Percentiles rank a stretch among this genome's conserved stretches.
phyloP scores from a whole-genome alignment of 2,888 invertebrate genomes.

The Ptilodon capucinus region DNA sequence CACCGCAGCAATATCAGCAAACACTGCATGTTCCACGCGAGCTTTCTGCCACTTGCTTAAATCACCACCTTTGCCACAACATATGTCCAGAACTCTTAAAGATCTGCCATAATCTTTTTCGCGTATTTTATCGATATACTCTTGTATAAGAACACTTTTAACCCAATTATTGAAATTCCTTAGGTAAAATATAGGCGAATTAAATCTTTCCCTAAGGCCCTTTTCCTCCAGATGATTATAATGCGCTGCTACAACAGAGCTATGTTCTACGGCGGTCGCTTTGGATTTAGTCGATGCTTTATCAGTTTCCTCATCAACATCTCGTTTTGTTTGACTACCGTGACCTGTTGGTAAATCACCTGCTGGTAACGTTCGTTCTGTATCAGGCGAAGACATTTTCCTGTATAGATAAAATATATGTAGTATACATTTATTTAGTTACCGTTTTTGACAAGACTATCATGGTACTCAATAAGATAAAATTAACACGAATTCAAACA shows the following conservation, averaged over 20 bases:
- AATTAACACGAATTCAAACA: too few relatives aligned
- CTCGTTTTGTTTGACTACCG: conserved; percentile 1
- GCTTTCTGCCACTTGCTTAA: conserved; percentile 97
- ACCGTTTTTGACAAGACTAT: too few relatives aligned
- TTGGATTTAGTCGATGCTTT: conserved; percentile 8
- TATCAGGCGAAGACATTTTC: background rate
- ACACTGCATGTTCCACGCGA: conserved; percentile 90
- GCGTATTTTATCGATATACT: conserved; percentile 87
- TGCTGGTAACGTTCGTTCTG: conserved; percentile 6
- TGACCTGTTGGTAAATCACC: conserved; percentile 5
- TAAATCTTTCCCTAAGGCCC: conserved; percentile 89
- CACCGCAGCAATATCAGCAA: conserved; percentile 96
- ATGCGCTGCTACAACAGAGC: conserved; percentile 92
- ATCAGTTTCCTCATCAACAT: conserved; percentile 17
- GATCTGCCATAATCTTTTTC: conserved; percentile 86
- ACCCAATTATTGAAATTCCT: conserved; percentile 99
- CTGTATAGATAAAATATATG: too few relatives aligned
- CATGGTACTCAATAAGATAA: too few relatives aligned
- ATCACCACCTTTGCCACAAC: conserved; percentile 99
- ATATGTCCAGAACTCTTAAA: conserved; percentile 93
- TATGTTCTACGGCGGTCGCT: conserved; percentile 61
- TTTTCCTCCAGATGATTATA: conserved; percentile 95
- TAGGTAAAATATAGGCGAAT: conserved; percentile 95
- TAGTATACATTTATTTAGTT: too few relatives aligned
- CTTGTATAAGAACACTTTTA: conserved; percentile 96